A percentile compares a stretch with the other conserved stretches of the same genome.
These are phyloP conservation scores for Otolemur garnettii DNA, from an alignment of 2,113 vertebrate species.

Conservation along the genomic window DNA sequence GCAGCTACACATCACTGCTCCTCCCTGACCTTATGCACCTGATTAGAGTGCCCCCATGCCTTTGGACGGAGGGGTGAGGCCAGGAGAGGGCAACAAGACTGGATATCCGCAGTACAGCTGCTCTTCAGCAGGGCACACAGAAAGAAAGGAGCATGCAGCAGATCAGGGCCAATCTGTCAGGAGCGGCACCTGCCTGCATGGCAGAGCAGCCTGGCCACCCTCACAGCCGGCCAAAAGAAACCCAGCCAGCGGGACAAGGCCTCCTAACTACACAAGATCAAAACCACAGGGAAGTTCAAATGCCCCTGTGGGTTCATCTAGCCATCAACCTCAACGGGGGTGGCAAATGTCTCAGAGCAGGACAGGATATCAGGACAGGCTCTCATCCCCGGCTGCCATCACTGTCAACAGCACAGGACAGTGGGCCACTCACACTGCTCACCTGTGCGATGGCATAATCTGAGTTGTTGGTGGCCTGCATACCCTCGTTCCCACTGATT, in stretches of 20 bases:
- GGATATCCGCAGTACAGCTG: not conserved
- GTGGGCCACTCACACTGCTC: slow-evolving; percentile 62
- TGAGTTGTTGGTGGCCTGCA: slow-evolving; percentile 99
- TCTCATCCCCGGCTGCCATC: fast-evolving
- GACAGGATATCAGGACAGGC: not conserved
- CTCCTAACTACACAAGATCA: not conserved
- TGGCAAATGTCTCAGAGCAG: not conserved
- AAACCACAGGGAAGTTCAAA: not conserved
- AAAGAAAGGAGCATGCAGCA: not conserved
- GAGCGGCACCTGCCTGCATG: not conserved
- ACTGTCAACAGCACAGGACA: not conserved
- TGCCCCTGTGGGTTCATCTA: not conserved
- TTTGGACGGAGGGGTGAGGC: not conserved
- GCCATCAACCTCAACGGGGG: not conserved
- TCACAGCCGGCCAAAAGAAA: slow-evolving; percentile 35
- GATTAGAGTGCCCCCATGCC: not conserved
- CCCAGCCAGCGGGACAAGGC: not conserved
- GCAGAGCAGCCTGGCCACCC: not conserved
- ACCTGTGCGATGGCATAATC: slow-evolving; percentile 99
- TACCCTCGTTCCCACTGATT: slow-evolving; percentile 99
- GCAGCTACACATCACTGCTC: not conserved
- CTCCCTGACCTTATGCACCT: not conserved
- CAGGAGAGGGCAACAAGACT: not conserved
- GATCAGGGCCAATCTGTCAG: not conserved
- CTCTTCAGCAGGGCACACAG: not conserved